Conservation (phyloP, 2,797 vertebrate species). For the Zenarchopterus dispar region DNA sequence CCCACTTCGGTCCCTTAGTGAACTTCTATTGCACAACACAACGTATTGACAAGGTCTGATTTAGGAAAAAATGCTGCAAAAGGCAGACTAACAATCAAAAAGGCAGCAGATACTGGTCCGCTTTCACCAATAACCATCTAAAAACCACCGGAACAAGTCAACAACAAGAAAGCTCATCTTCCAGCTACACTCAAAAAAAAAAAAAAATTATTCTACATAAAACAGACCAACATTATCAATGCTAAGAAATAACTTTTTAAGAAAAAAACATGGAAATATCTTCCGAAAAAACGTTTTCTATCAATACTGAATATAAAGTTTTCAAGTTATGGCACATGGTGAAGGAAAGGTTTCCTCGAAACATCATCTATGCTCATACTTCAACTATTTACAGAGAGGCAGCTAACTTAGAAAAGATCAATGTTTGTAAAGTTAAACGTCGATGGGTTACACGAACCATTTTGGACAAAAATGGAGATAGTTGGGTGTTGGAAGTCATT, state of each 20-base stretch:
- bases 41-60: slow-evolving; percentile 20
- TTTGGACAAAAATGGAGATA: slow-evolving; percentile 9
- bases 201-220: background rate
- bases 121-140: background rate
- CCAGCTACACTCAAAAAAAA: background rate
- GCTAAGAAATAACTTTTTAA: background rate
- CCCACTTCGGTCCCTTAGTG: background rate
- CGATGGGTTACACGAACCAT: slow-evolving; percentile 1
- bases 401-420: too few species aligned
- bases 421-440: too few species aligned
- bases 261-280: slow-evolving; percentile 1
- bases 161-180: slow-evolving; percentile 1
- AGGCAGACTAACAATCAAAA: background rate
- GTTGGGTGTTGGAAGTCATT: slow-evolving; percentile 3
- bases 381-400: slow-evolving; percentile 14
- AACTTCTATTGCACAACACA: slow-evolving; percentile 69
- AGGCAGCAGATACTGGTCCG: slow-evolving; percentile 24
- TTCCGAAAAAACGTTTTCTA: slow-evolving; percentile 5
- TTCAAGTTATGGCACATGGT: slow-evolving; percentile 64
- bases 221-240: background rate
- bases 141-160: background rate
- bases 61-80: slow-evolving; percentile 30
- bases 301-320: slow-evolving; percentile 21
- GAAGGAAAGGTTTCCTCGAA: slow-evolving; percentile 13
- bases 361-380: background rate